Base-by-base conservation (phyloP, 2,797 vertebrate genomes). In the Moxostoma hubbsi region DNA sequence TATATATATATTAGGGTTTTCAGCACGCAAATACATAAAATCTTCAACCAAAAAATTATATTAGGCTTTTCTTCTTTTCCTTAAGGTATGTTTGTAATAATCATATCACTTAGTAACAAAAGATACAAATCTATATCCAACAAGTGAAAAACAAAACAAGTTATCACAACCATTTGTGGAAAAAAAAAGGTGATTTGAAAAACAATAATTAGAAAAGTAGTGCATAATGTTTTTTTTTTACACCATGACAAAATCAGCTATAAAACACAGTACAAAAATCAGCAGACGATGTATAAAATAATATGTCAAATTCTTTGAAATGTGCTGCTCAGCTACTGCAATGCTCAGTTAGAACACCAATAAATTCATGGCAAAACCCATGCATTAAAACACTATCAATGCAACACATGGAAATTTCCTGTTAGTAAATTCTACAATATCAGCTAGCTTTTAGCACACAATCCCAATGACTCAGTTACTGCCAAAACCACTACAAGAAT, bases 141-240 rank as follows among this genome's bases (percentile, higher is more conserved):
- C 96, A 98, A 98, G 96, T 98, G 97, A 97, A 98, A 98, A 98
- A 67, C 43, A 75, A 99, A 99, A 98, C 98, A 97, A 98, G 97
- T 96, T 99, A 99, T 99, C 98, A 97, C 97, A 99, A 99, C 96
- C 96, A 96, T 98, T 96, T 97, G 96, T 98, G 97, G 98, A 98
- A 98, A 98, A 98, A 24, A 24, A 36, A 98, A 98, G 98, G 97
- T 98, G 97, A 99, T 96, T 97, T 98, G 96, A 98, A 98, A 98
- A 98, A 98, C 94, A 98, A 99, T 97, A 97, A 97, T 97, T 99
- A 99, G 96, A 99, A 99, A 99, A 98, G 97, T 98, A 99, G 97
- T 99, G 98, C 98, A 98, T 98, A 99, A 99, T 98, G 98, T 4
- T 3, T 97, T 96, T 97, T 96, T 97, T 97, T 97, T 98, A 98